Evolutionary conservation across 92 coral and sea anemone species (phyloP), one percentile per base, ranked within the genome.

Genomic region (Zoanthus gigantus): DNA sequence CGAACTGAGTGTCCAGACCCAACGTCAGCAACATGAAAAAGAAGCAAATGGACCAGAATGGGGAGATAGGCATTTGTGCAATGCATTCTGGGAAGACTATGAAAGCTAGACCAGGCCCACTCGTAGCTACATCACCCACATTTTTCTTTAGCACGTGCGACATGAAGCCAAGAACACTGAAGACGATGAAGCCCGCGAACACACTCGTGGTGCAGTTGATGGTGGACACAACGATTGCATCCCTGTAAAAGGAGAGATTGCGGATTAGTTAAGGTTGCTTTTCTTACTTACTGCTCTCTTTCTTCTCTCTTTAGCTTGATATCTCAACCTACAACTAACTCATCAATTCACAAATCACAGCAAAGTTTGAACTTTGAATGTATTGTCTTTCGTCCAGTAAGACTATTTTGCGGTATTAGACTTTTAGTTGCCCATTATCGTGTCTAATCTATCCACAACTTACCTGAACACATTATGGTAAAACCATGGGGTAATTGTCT

Each of bases 21-120:
- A 97, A 83, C 6, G 99, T 97, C 14, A 97, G 77, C 92, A 97
- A 60, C 99, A 97, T 97, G 94, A 97, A 96, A 89, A 96, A 96
- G 89, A 97, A 97, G 80, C 93, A 80, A 85, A 97, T 88, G 30
- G 99, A 89, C 99, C 99, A 97, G 78, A 97, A 92, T 2, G 99
- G 99, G 3, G 99, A 97, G 86, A 97, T 92, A 6, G 99, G 99
- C 99, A 97, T 97, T 94, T 97, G 99, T 9, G 99, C 98, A 65
- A 97, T 94, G 78, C 97, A 98, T 77, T 97, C 99, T n/a, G 99
- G 99, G 92, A 95, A 97, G 54, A 95, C 99, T 79, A 95, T 96
- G 72, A 97, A 97, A 69, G 99, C 99, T 30, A 97, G 92, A 45
- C 99, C 99, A 7, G 99, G 99, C 56, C 99, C 99, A 48, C 94